phyloP scores from a whole-genome alignment of 1,140 invertebrate genomes.

The Nephila pilipes region DNA sequence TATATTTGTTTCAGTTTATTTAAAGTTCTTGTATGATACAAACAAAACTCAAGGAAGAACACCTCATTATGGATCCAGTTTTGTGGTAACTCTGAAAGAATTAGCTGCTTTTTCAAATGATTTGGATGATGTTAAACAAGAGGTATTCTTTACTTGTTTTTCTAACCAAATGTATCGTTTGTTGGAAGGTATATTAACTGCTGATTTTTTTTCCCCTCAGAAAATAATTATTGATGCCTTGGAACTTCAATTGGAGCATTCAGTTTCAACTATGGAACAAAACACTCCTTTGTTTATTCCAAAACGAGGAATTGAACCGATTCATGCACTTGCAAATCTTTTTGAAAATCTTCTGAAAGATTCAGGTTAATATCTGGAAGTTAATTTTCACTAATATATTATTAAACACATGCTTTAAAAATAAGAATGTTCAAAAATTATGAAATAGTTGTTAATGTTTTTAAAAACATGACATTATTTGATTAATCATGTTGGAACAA shows the following conservation, averaged over 20 bases:
- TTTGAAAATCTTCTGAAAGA: conserved; percentile 78
- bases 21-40: conserved; percentile 28
- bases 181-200: neutral
- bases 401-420: no score
- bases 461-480: no score
- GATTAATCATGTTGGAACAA: no score
- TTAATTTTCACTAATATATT: no score
- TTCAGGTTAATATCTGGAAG: conserved; percentile 76
- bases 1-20: conserved; percentile 10
- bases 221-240: conserved; percentile 75
- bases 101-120: neutral
- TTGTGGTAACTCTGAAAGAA: conserved; percentile 9
- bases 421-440: no score
- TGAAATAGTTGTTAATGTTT: no score
- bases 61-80: conserved; percentile 4
- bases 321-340: conserved; percentile 80
- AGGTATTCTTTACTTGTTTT: neutral
- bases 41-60: neutral
- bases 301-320: conserved; percentile 79
- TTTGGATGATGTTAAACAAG: neutral
- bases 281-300: conserved; percentile 80
- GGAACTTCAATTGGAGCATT: conserved; percentile 80
- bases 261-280: conserved; percentile 78
- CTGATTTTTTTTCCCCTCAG: conserved; percentile 36
- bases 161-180: neutral